Evolutionary conservation across 2,797 vertebrate genomes (phyloP), one percentile per base, ranked within the genome.

Genomic region (Muraenolepis orangiensis): DNA sequence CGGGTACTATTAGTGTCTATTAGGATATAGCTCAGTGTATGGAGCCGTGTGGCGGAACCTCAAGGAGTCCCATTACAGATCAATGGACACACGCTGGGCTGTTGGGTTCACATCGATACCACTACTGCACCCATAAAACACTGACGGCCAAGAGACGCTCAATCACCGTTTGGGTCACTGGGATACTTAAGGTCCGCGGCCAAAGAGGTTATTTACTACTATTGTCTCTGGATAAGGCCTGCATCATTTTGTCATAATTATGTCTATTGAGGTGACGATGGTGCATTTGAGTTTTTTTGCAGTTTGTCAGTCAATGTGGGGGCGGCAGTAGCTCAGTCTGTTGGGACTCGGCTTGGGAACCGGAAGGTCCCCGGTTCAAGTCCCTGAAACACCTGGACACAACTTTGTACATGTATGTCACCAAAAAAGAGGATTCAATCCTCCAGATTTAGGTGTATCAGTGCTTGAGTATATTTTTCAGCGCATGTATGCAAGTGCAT

Each of bases 21-120:
- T 6, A n/a, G 51, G 20, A 10, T 26, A 64, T 26, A 3, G 57
- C 18, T 11, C 57, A 26, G 57, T 64, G 10, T 34, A 7, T 34
- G 32, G 3, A 7, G 3, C 3, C 7, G 32, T 34, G 32, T 34
- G 32, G 28, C 76, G 74, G 69, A 1, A 72, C 74, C 72, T n/a
- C 72, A 67, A 42, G 66, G 81, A 83, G 77, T 86, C 78, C 30
- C 72, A 70, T 85, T 79, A 72, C 84, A 72, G 72, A 87, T 88
- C 90, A 82, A 86, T 86, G 79, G 57, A 42, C 76, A 73, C 72
- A 72, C 76, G 77, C 6, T 74, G 61, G 80, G 71, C 28, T 36
- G 73, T 79, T 70, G 71, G 67, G 73, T 70, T 23, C 20, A 69
- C 72, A 76, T 76, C 78, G 77, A 78, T 30, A 72, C 42, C 29